These are phyloP conservation scores for Leiothrix lutea DNA, from an alignment of 2,113 vertebrate species.

Conservation along the genomic window DNA sequence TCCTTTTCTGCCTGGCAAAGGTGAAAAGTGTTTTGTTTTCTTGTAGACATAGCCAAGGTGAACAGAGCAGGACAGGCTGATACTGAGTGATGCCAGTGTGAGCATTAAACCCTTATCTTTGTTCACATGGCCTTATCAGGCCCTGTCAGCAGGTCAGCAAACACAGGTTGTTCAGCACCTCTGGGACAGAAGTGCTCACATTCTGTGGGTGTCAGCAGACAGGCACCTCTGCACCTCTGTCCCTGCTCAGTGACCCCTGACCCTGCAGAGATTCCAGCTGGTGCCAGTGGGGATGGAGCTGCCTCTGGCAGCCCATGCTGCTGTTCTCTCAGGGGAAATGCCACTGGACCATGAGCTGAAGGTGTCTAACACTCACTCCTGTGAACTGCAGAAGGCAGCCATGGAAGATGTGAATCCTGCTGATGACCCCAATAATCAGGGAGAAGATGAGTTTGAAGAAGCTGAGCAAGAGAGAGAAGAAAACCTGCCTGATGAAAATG, in stretches of 20 bases:
- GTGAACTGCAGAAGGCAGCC: slow-evolving; percentile 72
- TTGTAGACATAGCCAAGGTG: neutral
- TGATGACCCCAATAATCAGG: slow-evolving; percentile 97
- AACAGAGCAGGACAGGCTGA: neutral
- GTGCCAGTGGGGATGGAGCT: neutral
- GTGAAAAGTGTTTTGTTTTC: neutral
- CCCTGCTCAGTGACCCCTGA: neutral
- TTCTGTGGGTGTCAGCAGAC: neutral
- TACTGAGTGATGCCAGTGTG: neutral
- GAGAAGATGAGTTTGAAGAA: slow-evolving; percentile 97
- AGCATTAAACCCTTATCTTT: neutral
- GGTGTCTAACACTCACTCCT: neutral
- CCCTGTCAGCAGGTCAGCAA: neutral
- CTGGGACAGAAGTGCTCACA: neutral
- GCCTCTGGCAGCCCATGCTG: neutral
- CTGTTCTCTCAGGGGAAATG: neutral
- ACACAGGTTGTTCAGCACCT: neutral
- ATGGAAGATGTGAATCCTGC: slow-evolving; percentile 88
- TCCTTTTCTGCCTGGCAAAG: neutral
- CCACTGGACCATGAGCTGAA: neutral
- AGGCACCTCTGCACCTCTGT: neutral
- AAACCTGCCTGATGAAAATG: slow-evolving; percentile 75
- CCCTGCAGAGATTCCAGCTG: neutral
- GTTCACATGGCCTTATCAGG: neutral
- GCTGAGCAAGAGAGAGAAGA: slow-evolving; percentile 86